Percentiles rank a stretch among this genome's conserved stretches.
phyloP scores from a whole-genome alignment of 2,888 invertebrate genomes.

The Amitus sp. region DNA sequence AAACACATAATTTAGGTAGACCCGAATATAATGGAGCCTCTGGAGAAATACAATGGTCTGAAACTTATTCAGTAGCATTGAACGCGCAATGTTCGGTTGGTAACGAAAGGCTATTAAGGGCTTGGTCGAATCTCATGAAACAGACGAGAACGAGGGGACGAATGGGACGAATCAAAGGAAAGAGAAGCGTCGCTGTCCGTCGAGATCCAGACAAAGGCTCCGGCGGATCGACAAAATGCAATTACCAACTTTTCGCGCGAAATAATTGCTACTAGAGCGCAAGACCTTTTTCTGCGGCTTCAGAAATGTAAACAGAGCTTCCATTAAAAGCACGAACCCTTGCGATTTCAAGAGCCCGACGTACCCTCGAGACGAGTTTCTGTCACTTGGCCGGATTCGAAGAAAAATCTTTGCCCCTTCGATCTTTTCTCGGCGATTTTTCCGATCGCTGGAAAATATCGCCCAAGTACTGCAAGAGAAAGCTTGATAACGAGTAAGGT shows the following conservation, averaged over 20 bases:
- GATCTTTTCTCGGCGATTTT: background rate
- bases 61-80: constrained; percentile 7
- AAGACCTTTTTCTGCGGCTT: background rate
- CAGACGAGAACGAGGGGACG: constrained; percentile 1
- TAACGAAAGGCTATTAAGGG: constrained; percentile 10
- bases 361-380: background rate
- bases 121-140: background rate
- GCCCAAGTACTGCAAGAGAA: too few relatives aligned
- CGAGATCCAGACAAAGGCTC: constrained; percentile 35
- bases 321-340: constrained; percentile 43
- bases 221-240: constrained; percentile 36
- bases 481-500: background rate
- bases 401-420: background rate
- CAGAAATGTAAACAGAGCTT: constrained; percentile 50
- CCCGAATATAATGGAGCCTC: background rate
- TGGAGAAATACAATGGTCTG: constrained; percentile 4
- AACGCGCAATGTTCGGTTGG: constrained; percentile 7
- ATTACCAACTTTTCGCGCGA: constrained; percentile 28
- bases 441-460: too few relatives aligned
- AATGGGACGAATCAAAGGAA: constrained; percentile 15
- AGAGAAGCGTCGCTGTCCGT: constrained; percentile 23
- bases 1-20: constrained; percentile 1
- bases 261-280: constrained; percentile 21
- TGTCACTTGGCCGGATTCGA: background rate
- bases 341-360: constrained; percentile 23